Conservation (phyloP, 2,113 vertebrate species). For the Puma concolor region DNA sequence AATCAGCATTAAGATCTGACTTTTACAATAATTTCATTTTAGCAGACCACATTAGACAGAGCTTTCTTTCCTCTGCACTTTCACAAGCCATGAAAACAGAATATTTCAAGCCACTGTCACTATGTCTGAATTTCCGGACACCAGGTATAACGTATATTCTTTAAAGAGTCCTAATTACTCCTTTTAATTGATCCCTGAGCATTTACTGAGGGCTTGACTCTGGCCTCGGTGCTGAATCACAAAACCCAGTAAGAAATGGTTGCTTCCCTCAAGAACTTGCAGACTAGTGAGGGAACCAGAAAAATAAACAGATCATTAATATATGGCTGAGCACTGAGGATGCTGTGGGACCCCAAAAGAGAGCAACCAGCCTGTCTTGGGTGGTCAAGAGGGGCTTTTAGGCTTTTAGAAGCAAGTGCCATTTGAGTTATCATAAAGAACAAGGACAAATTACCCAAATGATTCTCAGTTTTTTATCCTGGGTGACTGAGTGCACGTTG, state of each 20-base stretch:
- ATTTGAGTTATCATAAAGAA: background rate
- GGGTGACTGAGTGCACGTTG: background rate
- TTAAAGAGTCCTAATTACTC: background rate
- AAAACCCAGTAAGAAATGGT: slow-evolving; percentile 26
- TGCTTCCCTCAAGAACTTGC: background rate
- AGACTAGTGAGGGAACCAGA: background rate
- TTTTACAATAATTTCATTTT: slow-evolving; percentile 42
- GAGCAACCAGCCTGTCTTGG: background rate
- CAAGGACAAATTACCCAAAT: background rate
- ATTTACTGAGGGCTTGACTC: background rate
- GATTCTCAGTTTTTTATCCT: background rate
- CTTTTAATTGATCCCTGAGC: background rate
- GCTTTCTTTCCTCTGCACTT: background rate
- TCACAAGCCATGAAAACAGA: background rate
- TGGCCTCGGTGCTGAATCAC: background rate
- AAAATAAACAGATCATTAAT: slow-evolving; percentile 8
- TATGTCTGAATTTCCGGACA: background rate
- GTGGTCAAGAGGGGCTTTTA: background rate
- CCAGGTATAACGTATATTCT: background rate
- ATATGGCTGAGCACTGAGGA: background rate
- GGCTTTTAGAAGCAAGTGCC: background rate
- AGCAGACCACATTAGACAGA: background rate
- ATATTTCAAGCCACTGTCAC: background rate
- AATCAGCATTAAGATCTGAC: slow-evolving; percentile 34
- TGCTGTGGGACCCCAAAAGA: background rate